Evolutionary conservation across 2,797 vertebrate species (phyloP).

Genomic region (Phaenicophaeus curvirostris): DNA sequence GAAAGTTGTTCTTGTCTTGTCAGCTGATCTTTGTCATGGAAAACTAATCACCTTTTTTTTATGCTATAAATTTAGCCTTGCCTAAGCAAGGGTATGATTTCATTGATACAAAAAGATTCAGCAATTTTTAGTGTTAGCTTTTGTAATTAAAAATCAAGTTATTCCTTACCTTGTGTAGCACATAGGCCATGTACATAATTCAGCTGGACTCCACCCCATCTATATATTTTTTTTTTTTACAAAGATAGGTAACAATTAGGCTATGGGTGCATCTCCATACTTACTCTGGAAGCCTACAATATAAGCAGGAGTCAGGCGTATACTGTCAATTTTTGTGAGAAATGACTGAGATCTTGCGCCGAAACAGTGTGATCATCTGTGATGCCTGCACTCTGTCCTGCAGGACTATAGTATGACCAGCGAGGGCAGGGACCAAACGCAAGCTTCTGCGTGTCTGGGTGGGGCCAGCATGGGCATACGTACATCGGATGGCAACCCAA

Average conservation of each 20-base stretch:
- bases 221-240: background rate
- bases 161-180: background rate
- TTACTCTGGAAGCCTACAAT: background rate
- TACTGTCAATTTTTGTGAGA: background rate
- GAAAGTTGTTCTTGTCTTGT: background rate
- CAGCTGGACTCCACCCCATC: background rate
- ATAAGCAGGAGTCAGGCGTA: background rate
- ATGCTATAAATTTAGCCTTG: background rate
- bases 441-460: accelerated
- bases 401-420: background rate
- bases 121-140: background rate
- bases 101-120: background rate
- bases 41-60: background rate
- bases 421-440: no score
- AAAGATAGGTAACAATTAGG: background rate
- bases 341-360: background rate
- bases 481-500: background rate
- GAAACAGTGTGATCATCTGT: background rate
- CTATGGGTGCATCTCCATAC: background rate
- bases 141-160: background rate
- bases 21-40: background rate
- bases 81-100: background rate
- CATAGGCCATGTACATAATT: background rate
- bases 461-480: background rate
- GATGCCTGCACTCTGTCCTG: background rate